Evolutionary conservation across 2,797 vertebrate genomes (phyloP).

Genomic region (Periparus ater): DNA sequence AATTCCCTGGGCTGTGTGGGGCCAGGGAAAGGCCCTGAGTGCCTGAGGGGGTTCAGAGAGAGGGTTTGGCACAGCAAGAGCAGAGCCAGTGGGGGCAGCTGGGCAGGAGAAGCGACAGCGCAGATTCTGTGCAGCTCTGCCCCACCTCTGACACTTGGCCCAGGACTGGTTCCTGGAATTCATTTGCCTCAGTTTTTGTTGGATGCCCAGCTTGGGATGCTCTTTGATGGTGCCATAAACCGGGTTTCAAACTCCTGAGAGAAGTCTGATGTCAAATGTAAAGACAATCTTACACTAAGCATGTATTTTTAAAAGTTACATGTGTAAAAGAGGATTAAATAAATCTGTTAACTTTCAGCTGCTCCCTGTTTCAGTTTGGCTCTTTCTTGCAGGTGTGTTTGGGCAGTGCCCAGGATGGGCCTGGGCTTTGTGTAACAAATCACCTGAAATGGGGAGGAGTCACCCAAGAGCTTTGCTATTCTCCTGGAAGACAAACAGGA

Average conservation of each 20-base stretch:
- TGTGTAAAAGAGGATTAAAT: slow-evolving; percentile 28
- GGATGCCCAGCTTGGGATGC: neutral
- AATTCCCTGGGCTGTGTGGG: neutral
- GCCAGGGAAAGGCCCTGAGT: neutral
- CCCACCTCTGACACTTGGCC: neutral
- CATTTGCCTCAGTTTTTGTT: neutral
- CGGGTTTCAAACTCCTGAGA: neutral
- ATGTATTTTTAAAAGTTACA: neutral
- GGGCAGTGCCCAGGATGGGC: neutral
- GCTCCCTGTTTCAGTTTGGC: neutral
- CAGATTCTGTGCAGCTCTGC: neutral
- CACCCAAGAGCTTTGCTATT: neutral
- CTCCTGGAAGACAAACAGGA: neutral
- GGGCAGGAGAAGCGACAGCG: accelerated
- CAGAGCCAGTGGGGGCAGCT: neutral
- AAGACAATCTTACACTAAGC: neutral
- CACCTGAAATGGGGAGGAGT: neutral
- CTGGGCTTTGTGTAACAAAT: neutral
- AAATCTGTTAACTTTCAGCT: neutral
- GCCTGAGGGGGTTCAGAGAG: accelerated
- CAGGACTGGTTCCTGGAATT: neutral
- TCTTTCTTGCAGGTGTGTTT: neutral
- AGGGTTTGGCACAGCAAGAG: neutral
- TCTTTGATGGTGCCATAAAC: neutral
- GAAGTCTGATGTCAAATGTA: neutral